These are phyloP conservation scores for Chamaea fasciata DNA, from an alignment of 2,113 vertebrate genomes.

Conservation along the genomic window DNA sequence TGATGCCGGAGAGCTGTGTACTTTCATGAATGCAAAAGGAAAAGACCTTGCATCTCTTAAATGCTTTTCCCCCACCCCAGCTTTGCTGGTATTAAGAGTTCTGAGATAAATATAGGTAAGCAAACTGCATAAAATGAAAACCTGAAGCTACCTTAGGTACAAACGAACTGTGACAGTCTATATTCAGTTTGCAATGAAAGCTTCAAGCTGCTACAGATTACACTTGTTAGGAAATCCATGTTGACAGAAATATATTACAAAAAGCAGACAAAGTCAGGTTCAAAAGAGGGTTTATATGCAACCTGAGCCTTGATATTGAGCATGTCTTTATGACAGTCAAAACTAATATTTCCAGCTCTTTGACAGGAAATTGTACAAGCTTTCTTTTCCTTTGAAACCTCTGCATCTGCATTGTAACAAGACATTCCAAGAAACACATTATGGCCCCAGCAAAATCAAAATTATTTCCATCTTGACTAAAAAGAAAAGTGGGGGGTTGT, in stretches of 20 bases:
- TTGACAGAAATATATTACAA: conserved; percentile 19
- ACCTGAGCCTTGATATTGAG: not conserved
- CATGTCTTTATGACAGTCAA: not conserved
- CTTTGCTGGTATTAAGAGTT: not conserved
- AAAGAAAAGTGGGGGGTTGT: not conserved
- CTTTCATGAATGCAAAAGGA: not conserved
- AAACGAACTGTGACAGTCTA: not conserved
- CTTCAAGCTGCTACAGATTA: not conserved
- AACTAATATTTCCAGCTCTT: not conserved
- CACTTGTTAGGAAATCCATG: not conserved
- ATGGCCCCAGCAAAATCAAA: not conserved
- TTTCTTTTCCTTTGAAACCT: not conserved
- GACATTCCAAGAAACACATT: not conserved
- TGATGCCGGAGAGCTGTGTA: not conserved
- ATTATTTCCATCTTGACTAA: not conserved
- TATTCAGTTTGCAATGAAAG: not conserved
- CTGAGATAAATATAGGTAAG: not conserved
- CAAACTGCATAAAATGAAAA: not conserved
- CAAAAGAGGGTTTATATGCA: conserved; percentile 2
- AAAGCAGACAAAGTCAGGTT: not conserved
- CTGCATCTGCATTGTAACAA: not conserved
- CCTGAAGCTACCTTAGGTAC: not conserved
- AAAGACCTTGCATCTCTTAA: not conserved
- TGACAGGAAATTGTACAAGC: not conserved
- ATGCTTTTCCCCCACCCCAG: not conserved